Evolutionary conservation across 2,888 invertebrate genomes (phyloP).

Genomic region (Orthosia cruda): DNA sequence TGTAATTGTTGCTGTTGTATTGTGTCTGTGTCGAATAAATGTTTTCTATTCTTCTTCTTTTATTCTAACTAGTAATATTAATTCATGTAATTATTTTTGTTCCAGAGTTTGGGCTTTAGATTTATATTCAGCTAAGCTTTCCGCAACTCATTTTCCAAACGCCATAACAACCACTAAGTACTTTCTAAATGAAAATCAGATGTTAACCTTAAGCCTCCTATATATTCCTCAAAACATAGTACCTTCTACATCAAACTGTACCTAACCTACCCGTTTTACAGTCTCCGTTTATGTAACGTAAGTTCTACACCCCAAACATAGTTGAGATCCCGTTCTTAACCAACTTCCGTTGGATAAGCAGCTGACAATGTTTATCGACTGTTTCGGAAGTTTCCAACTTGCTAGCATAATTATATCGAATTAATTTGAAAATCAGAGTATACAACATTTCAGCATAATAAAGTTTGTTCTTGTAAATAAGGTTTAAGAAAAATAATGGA

Average conservation of each 20-base stretch:
- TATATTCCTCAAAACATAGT: background rate
- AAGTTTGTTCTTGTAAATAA: conserved; percentile 25
- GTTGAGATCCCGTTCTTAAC: conserved; percentile 40
- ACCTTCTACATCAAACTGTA: background rate
- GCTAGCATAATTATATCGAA: conserved; percentile 41
- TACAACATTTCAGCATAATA: conserved; percentile 26
- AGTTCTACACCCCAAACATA: conserved; percentile 52
- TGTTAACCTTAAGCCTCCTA: too few species aligned
- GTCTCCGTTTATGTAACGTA: conserved; percentile 25
- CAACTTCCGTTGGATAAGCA: conserved; percentile 51
- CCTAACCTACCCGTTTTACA: background rate
- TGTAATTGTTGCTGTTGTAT: too few species aligned
- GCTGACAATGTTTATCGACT: conserved; percentile 63
- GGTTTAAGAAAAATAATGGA: background rate
- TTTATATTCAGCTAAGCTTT: too few species aligned
- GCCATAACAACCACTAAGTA: too few species aligned
- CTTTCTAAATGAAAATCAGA: background rate
- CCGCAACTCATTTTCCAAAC: too few species aligned
- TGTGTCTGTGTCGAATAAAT: too few species aligned
- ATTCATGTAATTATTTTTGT: too few species aligned
- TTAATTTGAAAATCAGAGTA: conserved; percentile 49
- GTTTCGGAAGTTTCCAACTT: conserved; percentile 50
- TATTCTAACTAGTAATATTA: too few species aligned
- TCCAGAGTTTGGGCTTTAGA: too few species aligned
- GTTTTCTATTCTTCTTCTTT: too few species aligned